These are phyloP conservation scores for Coelopa pilipes DNA, from an alignment of 2,888 invertebrate species.

Conservation along the genomic window DNA sequence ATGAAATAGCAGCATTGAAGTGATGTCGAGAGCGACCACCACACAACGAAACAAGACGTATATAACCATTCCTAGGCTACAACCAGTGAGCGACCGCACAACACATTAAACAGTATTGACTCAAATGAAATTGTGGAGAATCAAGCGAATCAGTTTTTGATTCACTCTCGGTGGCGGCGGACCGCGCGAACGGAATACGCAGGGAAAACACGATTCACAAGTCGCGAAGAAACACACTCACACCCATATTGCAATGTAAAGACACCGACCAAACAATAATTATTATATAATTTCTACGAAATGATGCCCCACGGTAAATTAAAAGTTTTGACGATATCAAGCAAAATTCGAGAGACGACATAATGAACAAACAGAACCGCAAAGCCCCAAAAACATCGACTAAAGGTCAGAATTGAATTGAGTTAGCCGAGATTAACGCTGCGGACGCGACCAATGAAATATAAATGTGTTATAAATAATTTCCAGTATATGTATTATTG, in stretches of 20 bases:
- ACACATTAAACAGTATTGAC: neutral
- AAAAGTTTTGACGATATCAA: neutral
- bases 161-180: conserved; percentile 29
- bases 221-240: neutral
- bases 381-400: conserved; percentile 34
- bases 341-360: neutral
- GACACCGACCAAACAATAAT: neutral
- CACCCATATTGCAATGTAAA: neutral
- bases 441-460: conserved; percentile 4
- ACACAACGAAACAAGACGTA: neutral
- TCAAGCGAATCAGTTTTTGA: conserved; percentile 35
- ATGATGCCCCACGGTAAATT: neutral
- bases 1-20: too few relatives aligned
- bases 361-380: too few relatives aligned
- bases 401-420: conserved; percentile 52
- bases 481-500: too few relatives aligned
- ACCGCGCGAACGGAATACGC: neutral
- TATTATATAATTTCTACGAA: neutral
- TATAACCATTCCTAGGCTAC: neutral
- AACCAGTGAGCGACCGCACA: neutral
- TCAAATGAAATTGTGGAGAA: conserved; percentile 18
- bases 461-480: neutral
- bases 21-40: too few relatives aligned
- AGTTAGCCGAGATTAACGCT: conserved; percentile 48
- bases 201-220: conserved; percentile 3